Percentiles rank a stretch among this genome's conserved stretches.
Conservation (phyloP, 1,140 invertebrate species). For the Eumaeus atala region DNA sequence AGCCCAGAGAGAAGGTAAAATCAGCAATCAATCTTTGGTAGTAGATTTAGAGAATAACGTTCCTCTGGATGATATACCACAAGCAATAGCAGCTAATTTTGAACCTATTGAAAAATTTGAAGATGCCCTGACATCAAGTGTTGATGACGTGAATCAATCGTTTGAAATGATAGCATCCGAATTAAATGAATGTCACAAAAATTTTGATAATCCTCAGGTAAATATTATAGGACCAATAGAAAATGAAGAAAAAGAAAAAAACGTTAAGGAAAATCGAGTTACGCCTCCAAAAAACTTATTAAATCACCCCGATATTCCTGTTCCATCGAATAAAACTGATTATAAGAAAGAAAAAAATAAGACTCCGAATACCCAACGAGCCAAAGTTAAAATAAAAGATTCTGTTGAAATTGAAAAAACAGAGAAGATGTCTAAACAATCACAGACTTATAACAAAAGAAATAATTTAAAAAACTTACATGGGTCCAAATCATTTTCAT, state of each 20-base stretch:
- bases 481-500: slow-evolving; percentile 33
- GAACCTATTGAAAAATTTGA: slow-evolving; percentile 65
- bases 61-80: background rate
- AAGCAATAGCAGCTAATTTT: slow-evolving; percentile 21
- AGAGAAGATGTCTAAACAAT: slow-evolving; percentile 45
- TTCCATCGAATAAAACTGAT: slow-evolving; percentile 70
- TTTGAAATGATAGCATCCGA: slow-evolving; percentile 63
- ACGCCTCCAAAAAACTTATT: slow-evolving; percentile 74
- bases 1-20: slow-evolving; percentile 41
- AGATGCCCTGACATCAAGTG: slow-evolving; percentile 58
- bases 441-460: slow-evolving; percentile 39
- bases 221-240: slow-evolving; percentile 51
- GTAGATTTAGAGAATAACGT: slow-evolving; percentile 2
- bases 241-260: slow-evolving; percentile 30
- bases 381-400: slow-evolving; percentile 67
- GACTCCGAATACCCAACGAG: slow-evolving; percentile 48
- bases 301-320: slow-evolving; percentile 71
- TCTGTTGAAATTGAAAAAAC: slow-evolving; percentile 39
- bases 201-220: slow-evolving; percentile 45
- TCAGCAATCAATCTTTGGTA: slow-evolving; percentile 37
- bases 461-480: slow-evolving; percentile 37
- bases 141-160: slow-evolving; percentile 57
- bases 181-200: slow-evolving; percentile 19
- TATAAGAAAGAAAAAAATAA: slow-evolving; percentile 73
- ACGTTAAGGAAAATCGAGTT: slow-evolving; percentile 41